A percentile compares a stretch with the other conserved stretches of the same genome.
phyloP scores from a whole-genome alignment of 2,113 vertebrate genomes.

The Macrotus californicus region DNA sequence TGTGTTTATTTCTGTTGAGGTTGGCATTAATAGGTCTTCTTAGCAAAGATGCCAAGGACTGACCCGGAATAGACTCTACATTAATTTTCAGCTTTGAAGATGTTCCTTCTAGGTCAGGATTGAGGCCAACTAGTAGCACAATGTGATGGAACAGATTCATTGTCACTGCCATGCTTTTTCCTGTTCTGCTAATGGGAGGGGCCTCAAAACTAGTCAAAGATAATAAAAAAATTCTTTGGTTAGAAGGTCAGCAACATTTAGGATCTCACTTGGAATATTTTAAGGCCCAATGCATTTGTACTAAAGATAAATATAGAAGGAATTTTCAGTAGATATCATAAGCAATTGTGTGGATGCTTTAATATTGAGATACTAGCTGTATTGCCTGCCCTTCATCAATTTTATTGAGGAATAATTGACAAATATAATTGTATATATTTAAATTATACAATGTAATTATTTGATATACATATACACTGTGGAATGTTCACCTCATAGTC shows the following conservation, averaged over 20 bases:
- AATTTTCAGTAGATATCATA: slow-evolving; percentile 15
- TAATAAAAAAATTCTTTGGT: background rate
- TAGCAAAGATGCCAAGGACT: slow-evolving; percentile 42
- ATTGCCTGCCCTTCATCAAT: background rate
- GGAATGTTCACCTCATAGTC: background rate
- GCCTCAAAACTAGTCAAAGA: background rate
- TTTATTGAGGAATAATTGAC: background rate
- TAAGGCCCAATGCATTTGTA: background rate
- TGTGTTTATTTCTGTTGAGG: slow-evolving; percentile 47
- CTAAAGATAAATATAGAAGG: background rate
- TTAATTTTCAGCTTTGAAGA: slow-evolving; percentile 51
- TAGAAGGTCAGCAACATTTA: slow-evolving; percentile 2
- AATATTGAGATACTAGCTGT: background rate
- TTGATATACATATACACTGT: background rate
- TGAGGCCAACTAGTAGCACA: slow-evolving; percentile 50
- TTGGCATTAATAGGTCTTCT: slow-evolving; percentile 56
- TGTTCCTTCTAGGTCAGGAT: slow-evolving; percentile 56
- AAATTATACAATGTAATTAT: background rate
- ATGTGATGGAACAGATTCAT: background rate
- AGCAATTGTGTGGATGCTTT: background rate
- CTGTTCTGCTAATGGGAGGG: background rate
- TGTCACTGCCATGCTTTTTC: background rate
- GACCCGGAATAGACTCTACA: slow-evolving; percentile 58
- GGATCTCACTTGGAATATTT: background rate
- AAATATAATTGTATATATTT: background rate